These are phyloP conservation scores for Neodiprion virginianus DNA, from an alignment of 1,140 invertebrate species.

Conservation along the genomic window DNA sequence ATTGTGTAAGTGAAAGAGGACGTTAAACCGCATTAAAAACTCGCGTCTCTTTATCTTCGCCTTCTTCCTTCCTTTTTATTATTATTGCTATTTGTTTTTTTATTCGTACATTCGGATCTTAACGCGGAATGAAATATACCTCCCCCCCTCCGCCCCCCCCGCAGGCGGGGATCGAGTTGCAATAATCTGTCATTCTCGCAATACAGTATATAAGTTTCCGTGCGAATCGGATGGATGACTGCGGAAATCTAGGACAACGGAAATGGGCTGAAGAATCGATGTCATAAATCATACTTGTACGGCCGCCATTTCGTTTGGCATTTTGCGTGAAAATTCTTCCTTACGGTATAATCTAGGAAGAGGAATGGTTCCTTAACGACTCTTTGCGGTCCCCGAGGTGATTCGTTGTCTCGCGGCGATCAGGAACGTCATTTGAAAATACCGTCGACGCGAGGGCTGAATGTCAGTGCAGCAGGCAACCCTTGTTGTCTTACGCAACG, in stretches of 20 bases:
- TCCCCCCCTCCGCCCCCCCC: not conserved
- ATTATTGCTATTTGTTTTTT: too few relatives aligned
- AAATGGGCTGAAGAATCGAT: not conserved
- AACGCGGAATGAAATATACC: not conserved
- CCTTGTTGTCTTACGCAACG: not conserved
- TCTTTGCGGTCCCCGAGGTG: conserved; percentile 16
- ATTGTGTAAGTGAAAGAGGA: not conserved
- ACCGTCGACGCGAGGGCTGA: not conserved
- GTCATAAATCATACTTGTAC: not conserved
- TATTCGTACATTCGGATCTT: not conserved
- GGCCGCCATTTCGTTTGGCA: not conserved
- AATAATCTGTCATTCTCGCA: not conserved
- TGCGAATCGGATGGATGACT: not conserved
- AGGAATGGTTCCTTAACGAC: conserved; percentile 12
- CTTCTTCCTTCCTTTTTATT: not conserved
- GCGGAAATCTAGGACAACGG: too few relatives aligned
- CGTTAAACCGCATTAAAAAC: not conserved
- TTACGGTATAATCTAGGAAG: not conserved
- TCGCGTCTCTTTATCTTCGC: not conserved
- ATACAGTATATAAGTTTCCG: not conserved
- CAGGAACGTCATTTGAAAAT: not conserved
- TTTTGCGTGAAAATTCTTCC: not conserved
- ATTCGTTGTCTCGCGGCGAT: conserved; percentile 23
- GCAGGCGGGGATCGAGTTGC: too few relatives aligned
- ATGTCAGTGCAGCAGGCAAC: not conserved